These are phyloP conservation scores for Stenodema calcarata DNA, from an alignment of 2,888 invertebrate genomes.

Conservation along the genomic window DNA sequence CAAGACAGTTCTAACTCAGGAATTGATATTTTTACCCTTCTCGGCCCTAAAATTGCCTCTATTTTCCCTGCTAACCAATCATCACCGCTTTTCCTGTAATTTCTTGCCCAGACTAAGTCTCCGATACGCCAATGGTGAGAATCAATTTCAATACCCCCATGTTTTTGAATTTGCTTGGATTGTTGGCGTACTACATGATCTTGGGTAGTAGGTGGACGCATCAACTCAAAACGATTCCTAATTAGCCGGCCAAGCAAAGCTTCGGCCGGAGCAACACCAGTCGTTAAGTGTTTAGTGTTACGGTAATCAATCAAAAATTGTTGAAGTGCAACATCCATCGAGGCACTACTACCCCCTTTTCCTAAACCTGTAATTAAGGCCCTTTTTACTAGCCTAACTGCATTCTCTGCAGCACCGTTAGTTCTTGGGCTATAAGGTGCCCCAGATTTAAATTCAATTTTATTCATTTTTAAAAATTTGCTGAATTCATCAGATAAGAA, in stretches of 20 bases:
- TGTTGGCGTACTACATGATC: background rate
- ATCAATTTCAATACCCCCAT: background rate
- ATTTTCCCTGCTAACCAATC: too few species aligned
- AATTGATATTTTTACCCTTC: background rate
- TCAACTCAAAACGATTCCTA: background rate
- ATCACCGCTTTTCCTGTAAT: background rate
- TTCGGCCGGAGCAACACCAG: background rate
- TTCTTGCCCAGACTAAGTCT: background rate
- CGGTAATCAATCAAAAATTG: background rate
- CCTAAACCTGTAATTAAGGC: background rate
- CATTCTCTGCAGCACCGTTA: constrained; percentile 8
- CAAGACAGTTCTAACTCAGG: background rate
- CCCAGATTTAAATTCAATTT: background rate
- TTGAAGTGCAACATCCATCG: background rate
- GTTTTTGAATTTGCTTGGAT: background rate
- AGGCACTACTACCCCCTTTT: background rate
- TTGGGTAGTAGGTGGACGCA: background rate
- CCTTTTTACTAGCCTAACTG: background rate
- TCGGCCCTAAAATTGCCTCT: background rate
- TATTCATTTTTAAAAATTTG: background rate
- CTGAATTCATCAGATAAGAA: too few species aligned
- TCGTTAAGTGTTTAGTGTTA: background rate
- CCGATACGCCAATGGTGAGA: background rate
- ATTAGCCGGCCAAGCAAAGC: background rate
- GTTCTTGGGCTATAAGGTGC: background rate